These are phyloP conservation scores for Hyppa rectilinea DNA, from an alignment of 2,888 invertebrate species.

Conservation along the genomic window DNA sequence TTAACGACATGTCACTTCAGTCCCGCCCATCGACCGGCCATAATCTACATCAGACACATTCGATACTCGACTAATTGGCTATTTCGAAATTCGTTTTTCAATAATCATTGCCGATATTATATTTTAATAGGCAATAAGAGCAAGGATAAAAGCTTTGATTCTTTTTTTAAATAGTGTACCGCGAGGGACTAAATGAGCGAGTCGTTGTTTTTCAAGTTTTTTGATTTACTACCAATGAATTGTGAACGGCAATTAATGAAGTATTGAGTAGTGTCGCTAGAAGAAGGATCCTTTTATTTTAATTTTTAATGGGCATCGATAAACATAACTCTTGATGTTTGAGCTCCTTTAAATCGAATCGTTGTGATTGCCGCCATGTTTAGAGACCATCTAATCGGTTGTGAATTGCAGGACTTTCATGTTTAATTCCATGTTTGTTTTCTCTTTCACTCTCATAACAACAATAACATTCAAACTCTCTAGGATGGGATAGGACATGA, in stretches of 20 bases:
- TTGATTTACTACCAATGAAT: constrained; percentile 86
- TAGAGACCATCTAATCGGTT: not conserved
- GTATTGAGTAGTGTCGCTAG: constrained; percentile 83
- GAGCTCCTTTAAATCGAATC: constrained; percentile 67
- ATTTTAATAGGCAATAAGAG: constrained; percentile 86
- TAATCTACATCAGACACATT: constrained; percentile 74
- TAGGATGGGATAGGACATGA: too few species aligned
- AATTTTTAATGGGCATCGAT: constrained; percentile 66
- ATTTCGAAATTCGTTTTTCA: constrained; percentile 84
- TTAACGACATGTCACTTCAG: constrained; percentile 78
- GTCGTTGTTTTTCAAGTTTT: constrained; percentile 81
- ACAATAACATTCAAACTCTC: constrained; percentile 41
- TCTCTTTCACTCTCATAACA: constrained; percentile 28
- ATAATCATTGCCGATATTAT: constrained; percentile 85
- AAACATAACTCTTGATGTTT: constrained; percentile 73
- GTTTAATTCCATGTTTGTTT: not conserved
- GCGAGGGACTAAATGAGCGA: constrained; percentile 83
- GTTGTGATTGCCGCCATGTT: constrained; percentile 34
- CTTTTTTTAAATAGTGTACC: constrained; percentile 77
- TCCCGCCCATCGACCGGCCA: constrained; percentile 75
- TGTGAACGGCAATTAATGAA: constrained; percentile 85
- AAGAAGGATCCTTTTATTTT: constrained; percentile 68
- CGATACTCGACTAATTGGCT: constrained; percentile 81
- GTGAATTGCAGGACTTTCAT: constrained; percentile 2
- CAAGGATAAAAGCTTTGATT: constrained; percentile 73